Conservation (phyloP, 2,113 vertebrate genomes). For the Bos taurus region DNA sequence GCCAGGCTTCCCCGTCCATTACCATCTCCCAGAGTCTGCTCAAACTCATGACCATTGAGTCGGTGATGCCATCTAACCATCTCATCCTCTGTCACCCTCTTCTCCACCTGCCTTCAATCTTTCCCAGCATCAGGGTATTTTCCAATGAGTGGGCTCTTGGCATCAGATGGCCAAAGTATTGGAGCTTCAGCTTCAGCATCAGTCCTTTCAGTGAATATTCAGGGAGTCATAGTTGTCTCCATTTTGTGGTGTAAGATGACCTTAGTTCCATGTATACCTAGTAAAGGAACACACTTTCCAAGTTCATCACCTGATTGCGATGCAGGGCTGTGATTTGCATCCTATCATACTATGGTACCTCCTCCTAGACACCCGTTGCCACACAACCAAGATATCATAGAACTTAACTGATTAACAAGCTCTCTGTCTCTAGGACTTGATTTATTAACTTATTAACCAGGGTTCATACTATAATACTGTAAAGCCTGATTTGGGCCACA, state of each 20-base stretch:
- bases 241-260: neutral
- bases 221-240: neutral
- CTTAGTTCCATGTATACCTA: too few relatives aligned
- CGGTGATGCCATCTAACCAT: neutral
- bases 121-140: neutral
- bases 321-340: neutral
- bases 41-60: neutral
- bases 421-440: neutral
- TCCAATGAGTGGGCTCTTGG: neutral
- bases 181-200: neutral
- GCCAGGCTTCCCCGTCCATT: neutral
- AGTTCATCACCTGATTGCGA: neutral
- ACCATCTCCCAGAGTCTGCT: neutral
- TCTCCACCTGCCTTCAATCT: neutral
- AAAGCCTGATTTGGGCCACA: neutral
- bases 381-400: neutral
- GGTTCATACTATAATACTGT: too few relatives aligned
- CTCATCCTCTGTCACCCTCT: neutral
- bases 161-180: neutral
- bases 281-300: neutral
- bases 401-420: neutral
- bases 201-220: neutral
- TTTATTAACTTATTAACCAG: neutral
- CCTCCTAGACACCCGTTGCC: neutral
- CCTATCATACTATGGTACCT: accelerated